phyloP scores from a whole-genome alignment of 2,113 vertebrate species.

The Anhinga anhinga region DNA sequence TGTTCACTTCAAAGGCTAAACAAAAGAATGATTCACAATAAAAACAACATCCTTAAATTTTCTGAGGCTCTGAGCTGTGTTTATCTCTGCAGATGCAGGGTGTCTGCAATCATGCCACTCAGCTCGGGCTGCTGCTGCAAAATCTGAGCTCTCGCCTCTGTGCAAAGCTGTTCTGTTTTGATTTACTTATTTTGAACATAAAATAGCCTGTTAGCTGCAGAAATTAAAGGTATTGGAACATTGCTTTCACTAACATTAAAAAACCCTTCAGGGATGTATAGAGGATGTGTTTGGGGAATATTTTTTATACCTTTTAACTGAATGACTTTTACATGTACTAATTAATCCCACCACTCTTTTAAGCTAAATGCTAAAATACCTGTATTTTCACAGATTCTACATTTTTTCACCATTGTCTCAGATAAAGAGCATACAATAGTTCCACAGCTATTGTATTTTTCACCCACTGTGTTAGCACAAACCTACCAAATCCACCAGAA shows the following conservation, averaged over 20 bases:
- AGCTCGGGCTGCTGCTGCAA: neutral
- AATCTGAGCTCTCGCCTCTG: neutral
- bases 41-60: constrained; percentile 8
- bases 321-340: neutral
- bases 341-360: neutral
- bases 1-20: constrained; percentile 4
- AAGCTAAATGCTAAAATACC: neutral
- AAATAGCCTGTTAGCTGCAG: neutral
- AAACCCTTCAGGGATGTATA: neutral
- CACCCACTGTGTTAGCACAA: neutral
- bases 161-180: neutral
- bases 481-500: neutral
- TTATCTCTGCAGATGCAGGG: constrained; percentile 1
- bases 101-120: neutral
- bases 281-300: neutral
- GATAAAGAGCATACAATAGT: neutral
- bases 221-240: neutral
- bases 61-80: neutral
- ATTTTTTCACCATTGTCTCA: neutral
- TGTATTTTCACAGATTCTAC: neutral
- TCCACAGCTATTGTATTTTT: neutral
- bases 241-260: neutral
- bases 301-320: neutral
- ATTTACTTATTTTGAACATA: neutral
- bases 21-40: neutral